Base-by-base conservation (phyloP, 35 echinoderm and acorn worm genomes). In the Heliocidaris tuberculata region DNA sequence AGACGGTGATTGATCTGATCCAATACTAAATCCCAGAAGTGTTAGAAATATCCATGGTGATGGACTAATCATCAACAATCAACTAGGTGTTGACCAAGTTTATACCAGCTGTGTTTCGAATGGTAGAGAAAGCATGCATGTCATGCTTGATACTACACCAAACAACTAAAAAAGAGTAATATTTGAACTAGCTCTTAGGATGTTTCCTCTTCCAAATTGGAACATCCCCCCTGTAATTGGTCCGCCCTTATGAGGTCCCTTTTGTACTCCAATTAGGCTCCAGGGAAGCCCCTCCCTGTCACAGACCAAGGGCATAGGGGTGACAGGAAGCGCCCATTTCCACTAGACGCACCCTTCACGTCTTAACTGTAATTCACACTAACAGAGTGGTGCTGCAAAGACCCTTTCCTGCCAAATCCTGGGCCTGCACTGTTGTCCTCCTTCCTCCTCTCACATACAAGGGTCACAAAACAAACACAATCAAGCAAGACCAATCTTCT, bases 181-280 rank as follows among this genome's bases (percentile, higher is more conserved):
- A 78, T 78, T 78, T 78, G 65, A 78, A 78, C 65, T 78, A 78
- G 65, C 21, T 78, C 65, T 78, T n/a, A 78, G 65, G 65, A 48
- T 15, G 15, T 32, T 89, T 48, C 87, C 87, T 89, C 17, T 48
- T 47, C 32, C 24, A 89, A 47, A 89, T 89, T 89, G 32, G 87
- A 15, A 89, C 47, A 89, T 89, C 87, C 87, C 86, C 87, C 87
- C 12, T 89, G 65, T 78, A 89, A 47, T 89, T 89, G 87, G 87
- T 32, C 87, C 87, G 47, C 87, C 31, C 31, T 9, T 21, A 78
- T 78, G 65, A 24, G 47, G 87, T 89, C 32, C 87, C 87, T 89
- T 89, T 89, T 89, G 87, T 89, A 48, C 47, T 42, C 87, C 87
- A 89, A 89, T 89, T 89, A 35, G 47, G 32, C 31, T 48, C 87